Evolutionary conservation across 1,140 invertebrate genomes (phyloP).

Genomic region (Notospermus geniculatus): DNA sequence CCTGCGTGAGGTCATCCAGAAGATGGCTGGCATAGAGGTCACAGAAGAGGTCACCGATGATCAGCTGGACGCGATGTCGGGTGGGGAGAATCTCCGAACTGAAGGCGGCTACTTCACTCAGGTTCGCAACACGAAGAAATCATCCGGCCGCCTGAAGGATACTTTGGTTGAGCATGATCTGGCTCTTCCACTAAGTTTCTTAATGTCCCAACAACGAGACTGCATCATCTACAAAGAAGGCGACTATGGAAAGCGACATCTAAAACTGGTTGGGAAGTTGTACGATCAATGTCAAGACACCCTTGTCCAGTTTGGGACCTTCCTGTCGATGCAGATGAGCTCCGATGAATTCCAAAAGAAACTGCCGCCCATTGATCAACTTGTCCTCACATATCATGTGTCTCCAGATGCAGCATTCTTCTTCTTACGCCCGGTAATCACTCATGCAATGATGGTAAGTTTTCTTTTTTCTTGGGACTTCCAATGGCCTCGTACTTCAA

Average conservation of each 20-base stretch:
- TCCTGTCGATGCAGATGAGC: constrained; percentile 86
- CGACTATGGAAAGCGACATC: constrained; percentile 62
- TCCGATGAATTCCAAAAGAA: constrained; percentile 91
- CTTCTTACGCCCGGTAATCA: constrained; percentile 85
- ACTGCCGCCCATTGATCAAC: constrained; percentile 82
- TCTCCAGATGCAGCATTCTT: constrained; percentile 96
- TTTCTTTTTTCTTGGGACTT: no score
- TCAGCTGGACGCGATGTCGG: constrained; percentile 92
- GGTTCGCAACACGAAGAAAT: constrained; percentile 94
- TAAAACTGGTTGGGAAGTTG: constrained; percentile 72
- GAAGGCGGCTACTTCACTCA: constrained; percentile 97
- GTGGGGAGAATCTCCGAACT: constrained; percentile 89
- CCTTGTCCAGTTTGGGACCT: constrained; percentile 95
- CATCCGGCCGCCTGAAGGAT: constrained; percentile 93
- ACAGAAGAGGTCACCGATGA: constrained; percentile 94
- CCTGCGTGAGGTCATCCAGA: constrained; percentile 96
- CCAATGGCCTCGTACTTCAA: no score
- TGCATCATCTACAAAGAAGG: constrained; percentile 72
- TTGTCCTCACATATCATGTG: constrained; percentile 91
- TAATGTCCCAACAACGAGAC: constrained; percentile 96
- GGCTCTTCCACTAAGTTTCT: constrained; percentile 85
- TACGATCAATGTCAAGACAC: constrained; percentile 90
- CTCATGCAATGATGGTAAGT: constrained; percentile 82
- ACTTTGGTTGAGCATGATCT: constrained; percentile 88
- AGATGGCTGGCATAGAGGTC: constrained; percentile 98